A percentile compares a stretch with the other conserved stretches of the same genome.
Evolutionary conservation across 2,113 vertebrate species (phyloP).

Genomic region (Amphilophus citrinellus): DNA sequence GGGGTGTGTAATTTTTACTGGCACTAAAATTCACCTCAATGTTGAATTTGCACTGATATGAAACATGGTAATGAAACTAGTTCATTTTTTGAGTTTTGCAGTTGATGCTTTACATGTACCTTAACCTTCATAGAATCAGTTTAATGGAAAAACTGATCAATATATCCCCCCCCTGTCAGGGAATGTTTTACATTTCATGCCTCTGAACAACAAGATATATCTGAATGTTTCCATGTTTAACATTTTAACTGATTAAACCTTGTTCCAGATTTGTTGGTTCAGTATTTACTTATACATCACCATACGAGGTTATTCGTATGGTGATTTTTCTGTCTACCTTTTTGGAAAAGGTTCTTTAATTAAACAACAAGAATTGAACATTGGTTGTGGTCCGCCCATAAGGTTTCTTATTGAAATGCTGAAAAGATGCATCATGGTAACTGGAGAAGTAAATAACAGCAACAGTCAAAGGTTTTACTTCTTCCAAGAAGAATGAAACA

Average conservation of each 20-base stretch:
- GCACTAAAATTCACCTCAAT: constrained; percentile 16
- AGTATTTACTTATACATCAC: constrained; percentile 19
- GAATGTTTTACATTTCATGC: constrained; percentile 48
- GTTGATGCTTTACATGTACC: constrained; percentile 45
- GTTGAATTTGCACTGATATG: constrained; percentile 54
- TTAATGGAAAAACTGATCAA: constrained; percentile 28
- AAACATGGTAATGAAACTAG: constrained; percentile 36
- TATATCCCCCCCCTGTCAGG: constrained; percentile 13
- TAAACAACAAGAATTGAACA: not conserved
- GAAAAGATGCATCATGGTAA: not conserved
- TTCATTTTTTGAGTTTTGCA: constrained; percentile 1
- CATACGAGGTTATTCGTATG: not conserved
- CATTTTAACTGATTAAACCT: constrained; percentile 57
- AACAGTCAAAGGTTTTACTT: not conserved
- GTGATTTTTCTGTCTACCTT: not conserved
- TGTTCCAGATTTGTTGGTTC: constrained; percentile 26
- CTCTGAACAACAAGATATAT: constrained; percentile 52
- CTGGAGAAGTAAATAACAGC: not conserved
- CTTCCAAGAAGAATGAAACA: not conserved
- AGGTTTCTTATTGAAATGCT: not conserved
- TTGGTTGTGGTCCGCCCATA: not conserved
- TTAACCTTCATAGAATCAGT: constrained; percentile 22
- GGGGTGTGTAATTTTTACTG: not conserved
- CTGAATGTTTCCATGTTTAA: constrained; percentile 49
- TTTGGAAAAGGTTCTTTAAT: not conserved